A percentile compares a stretch with the other conserved stretches of the same genome.
phyloP scores from a whole-genome alignment of 2,797 vertebrate genomes.

The Distichodus sexfasciatus region DNA sequence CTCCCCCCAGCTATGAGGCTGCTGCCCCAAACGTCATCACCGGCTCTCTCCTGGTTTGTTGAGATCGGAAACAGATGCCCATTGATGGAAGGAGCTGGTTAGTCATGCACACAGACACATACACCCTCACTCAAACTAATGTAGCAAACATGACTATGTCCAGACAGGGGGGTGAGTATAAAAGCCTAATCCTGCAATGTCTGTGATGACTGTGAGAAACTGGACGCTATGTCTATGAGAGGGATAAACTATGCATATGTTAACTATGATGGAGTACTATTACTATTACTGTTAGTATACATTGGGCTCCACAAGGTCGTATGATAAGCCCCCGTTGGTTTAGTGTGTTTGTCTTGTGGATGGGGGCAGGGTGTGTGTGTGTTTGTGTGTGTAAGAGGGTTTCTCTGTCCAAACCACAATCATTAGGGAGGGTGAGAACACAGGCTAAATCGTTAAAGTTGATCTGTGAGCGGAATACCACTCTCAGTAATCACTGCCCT shows the following conservation, averaged over 20 bases:
- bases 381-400: slow-evolving; percentile 18
- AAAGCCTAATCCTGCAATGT: slow-evolving; percentile 39
- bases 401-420: slow-evolving; percentile 29
- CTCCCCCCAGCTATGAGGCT: neutral
- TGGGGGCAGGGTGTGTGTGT: slow-evolving; percentile 4
- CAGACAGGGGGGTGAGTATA: slow-evolving; percentile 26
- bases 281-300: slow-evolving; percentile 19
- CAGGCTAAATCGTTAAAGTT: slow-evolving; percentile 19
- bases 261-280: no score
- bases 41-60: slow-evolving; percentile 44
- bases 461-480: slow-evolving; percentile 14
- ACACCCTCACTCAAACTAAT: slow-evolving; percentile 19
- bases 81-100: slow-evolving; percentile 42
- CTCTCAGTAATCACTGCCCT: slow-evolving; percentile 7
- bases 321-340: neutral
- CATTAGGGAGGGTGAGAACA: slow-evolving; percentile 16
- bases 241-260: slow-evolving; percentile 20
- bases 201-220: slow-evolving; percentile 31
- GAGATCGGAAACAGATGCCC: slow-evolving; percentile 46
- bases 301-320: slow-evolving; percentile 27
- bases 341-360: neutral
- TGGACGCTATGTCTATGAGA: slow-evolving; percentile 4
- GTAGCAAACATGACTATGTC: slow-evolving; percentile 27
- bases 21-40: slow-evolving; percentile 27
- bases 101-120: slow-evolving; percentile 39